Base-by-base conservation (phyloP, 2,797 vertebrate genomes). In the Acanthornis magna region DNA sequence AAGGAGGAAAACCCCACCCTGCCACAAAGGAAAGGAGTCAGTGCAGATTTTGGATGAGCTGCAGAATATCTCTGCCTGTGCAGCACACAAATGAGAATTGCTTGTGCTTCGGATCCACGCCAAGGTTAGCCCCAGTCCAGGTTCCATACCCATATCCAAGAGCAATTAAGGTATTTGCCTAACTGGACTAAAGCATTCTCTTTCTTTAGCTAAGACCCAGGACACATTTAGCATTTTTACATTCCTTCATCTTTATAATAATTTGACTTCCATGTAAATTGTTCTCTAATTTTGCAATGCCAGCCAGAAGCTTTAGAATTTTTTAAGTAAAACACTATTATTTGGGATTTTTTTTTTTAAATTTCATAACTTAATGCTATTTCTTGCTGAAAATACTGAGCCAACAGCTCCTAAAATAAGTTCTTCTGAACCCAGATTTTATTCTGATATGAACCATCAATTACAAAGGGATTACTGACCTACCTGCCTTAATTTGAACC, bases 401-500 rank as follows among this genome's bases (percentile, higher is more conserved):
- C 27, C 84, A 90, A 40, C 26, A 74, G 43, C 62, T 76, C 81
- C 61, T 57, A 53, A 91, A 90, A 68, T 30, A 87, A 90, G 10
- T 85, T 91, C 12, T 54, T 80, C 13, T 77, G 26, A 80, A 62
- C 21, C 5, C 48, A 81, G 53, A 45, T 81, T 93, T 78, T 70
- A 82, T 65, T 58, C 32, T 83, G 47, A 85, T 63, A 51, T 12
- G 54, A 66, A 79, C 50, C 20, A 62, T 58, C 61, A 78, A 5
- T 5, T 74, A 50, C 27, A 42, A 74, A 68, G 32, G 42, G 38
- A 25, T 88, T 81, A 70, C 62, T 79, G 87, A 92, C 72, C 55
- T 60, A 32, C 80, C 82, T 96, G 77, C 60, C 63, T 96, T 70
- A 71, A 89, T 92, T 84, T 86, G 68, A 75, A 90, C 79, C 80